Evolutionary conservation across 2,113 vertebrate species (phyloP), one percentile per base, ranked within the genome.

Genomic region (Myrmecobius fasciatus): DNA sequence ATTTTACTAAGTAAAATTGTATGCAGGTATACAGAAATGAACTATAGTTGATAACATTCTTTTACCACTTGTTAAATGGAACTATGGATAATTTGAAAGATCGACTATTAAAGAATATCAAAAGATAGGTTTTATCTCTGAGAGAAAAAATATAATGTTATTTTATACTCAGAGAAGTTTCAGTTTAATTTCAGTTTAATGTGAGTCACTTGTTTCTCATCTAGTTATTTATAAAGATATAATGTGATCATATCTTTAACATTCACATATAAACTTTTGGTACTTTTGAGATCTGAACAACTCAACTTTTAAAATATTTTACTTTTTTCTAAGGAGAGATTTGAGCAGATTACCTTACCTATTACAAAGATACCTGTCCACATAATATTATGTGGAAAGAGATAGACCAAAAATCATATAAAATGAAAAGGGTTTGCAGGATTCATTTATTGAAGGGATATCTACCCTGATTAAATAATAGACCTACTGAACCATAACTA

Each of bases 181-280:
- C n/a, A 92, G 96, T 54, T 92, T 67, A 53, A 88, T 24, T 92
- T 95, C 51, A 24, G 11, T 92, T 94, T 94, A 53, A 53, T 91
- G 0, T 25, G 51, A 95, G 92, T 91, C n/a, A 94, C 51, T 89
- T 89, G 17, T 28, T 93, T 94, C 46, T 89, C 83, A 36, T 46
- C 43, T 60, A 43, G 43, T 92, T 25, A 75, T 53, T 95, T 91
- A n/a, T 28, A 31, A 26, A 94, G 49, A 92, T 28, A 11, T 52
- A 28, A 11, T 53, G 24, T 53, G 53, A 53, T 24, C 24, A 53
- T 22, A 1, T 56, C n/a, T 56, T 56, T 25, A 56, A 56, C 54
- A 28, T 56, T 54, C 53, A 54, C 25, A 75, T 88, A n/a, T 89
- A n/a, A 47, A 67, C 67, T 75, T 10, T 8, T 91, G 90, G 89